Conservation (phyloP, 1,140 invertebrate genomes). For the Euborellia annulipes region DNA sequence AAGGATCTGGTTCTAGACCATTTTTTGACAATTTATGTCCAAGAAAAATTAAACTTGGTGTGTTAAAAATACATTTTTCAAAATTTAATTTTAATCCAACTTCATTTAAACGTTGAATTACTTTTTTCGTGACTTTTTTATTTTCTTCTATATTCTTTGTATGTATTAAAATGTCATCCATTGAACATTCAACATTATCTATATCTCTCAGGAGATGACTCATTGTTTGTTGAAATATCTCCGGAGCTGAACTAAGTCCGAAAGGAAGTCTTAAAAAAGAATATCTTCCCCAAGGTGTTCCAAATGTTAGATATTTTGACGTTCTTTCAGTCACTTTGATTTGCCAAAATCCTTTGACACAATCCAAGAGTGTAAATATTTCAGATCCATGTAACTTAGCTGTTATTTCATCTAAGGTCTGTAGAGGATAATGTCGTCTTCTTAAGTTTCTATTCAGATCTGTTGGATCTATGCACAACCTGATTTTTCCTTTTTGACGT, state of each 20-base stretch:
- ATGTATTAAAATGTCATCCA: constrained; percentile 12
- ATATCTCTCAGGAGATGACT: constrained; percentile 5
- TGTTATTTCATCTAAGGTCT: constrained; percentile 12
- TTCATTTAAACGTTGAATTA: too few species aligned
- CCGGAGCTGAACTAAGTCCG: constrained; percentile 17
- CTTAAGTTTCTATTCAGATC: constrained; percentile 6
- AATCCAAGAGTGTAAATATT: constrained; percentile 12
- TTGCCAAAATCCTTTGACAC: constrained; percentile 13
- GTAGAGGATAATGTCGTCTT: constrained; percentile 7
- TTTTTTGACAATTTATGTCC: constrained; percentile 5
- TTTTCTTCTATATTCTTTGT: neutral
- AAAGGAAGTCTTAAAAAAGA: constrained; percentile 16
- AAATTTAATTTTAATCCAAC: constrained; percentile 1
- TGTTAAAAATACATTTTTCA: neutral
- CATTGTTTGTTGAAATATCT: constrained; percentile 12
- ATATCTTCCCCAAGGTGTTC: constrained; percentile 11
- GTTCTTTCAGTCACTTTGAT: constrained; percentile 9
- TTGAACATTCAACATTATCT: constrained; percentile 9
- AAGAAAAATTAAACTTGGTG: neutral
- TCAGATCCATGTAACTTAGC: constrained; percentile 9
- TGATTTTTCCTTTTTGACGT: constrained; percentile 3
- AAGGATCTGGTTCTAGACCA: constrained; percentile 9
- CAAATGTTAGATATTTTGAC: constrained; percentile 6
- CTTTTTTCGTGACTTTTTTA: too few species aligned
- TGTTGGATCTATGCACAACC: constrained; percentile 5